Base-by-base conservation (phyloP, 2,113 vertebrate genomes). In the Cinclus cinclus region DNA sequence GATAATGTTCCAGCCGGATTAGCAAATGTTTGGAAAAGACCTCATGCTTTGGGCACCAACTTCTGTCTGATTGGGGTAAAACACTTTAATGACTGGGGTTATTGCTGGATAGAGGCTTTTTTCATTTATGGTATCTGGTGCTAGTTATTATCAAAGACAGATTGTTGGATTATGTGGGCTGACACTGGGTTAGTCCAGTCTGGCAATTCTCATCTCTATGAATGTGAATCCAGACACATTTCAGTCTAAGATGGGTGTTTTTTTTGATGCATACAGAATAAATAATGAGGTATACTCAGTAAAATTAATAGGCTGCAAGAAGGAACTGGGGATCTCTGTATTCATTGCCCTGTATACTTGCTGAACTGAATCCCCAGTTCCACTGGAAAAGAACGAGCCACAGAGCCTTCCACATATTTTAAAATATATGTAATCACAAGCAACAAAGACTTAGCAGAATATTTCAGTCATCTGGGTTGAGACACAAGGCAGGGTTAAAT, bases 1-100 rank as follows among this genome's bases (percentile, higher is more conserved):
- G 96, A 95, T 95, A 97, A 83, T 95, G 87, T 91, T 96, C 94
- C 90, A 96, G 86, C 56, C 56, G 1, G 91, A 97, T 95, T 95
- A 95, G 74, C 79, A 85, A 95, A 95, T 86, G 90, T 91, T 95
- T 95, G 87, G 85, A 93, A 97, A 94, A 92, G 87, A 94, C 75
- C 67, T 95, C 82, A 83, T 91, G 52, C 68, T 95, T 96, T 95
- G 94, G 94, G 90, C 94, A 97, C 83, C 79, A 85, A 55, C 50
- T 79, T 90, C 82, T 91, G 42, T 85, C 84, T 90, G 87, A 83
- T 73, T 73, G 87, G 94, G 84, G 87, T 91, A 91, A 94, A 94
- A 76, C 67, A 42, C 67, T 90, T 73, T 59, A 90, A 93, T 91
- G 87, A 87, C 64, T 62, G 53, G 39, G 46, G 75, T 90, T 95